Conservation (phyloP, 2,888 invertebrate species). For the Callinectes sapidus region DNA sequence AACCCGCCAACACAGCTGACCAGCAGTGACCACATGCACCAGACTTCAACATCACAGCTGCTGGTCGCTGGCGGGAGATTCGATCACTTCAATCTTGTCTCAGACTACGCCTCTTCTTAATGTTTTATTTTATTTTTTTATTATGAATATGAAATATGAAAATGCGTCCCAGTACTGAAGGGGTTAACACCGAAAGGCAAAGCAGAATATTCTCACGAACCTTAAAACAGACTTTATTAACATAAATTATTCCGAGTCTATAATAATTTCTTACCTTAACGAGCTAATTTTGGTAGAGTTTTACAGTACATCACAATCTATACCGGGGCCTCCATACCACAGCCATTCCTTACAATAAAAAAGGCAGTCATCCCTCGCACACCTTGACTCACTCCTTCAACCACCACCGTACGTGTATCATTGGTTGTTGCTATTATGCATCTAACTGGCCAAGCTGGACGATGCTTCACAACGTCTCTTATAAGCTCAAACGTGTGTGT, state of each 20-base stretch:
- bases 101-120: too few relatives aligned
- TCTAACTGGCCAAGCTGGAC: not conserved
- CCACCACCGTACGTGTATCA: not conserved
- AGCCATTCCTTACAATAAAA: not conserved
- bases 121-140: too few relatives aligned
- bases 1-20: too few relatives aligned
- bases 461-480: not conserved
- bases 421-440: not conserved
- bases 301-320: not conserved
- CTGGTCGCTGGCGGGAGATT: too few relatives aligned
- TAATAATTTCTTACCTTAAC: not conserved
- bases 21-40: too few relatives aligned
- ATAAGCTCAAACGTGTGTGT: not conserved
- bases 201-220: not conserved
- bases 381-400: too few relatives aligned
- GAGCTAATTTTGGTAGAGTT: slow-evolving; percentile 21
- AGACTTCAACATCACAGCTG: too few relatives aligned
- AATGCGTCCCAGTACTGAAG: too few relatives aligned
- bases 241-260: slow-evolving; percentile 2
- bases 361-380: not conserved
- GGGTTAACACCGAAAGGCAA: not conserved
- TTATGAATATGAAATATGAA: too few relatives aligned
- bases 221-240: slow-evolving; percentile 27
- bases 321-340: not conserved
- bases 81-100: too few relatives aligned